Base-by-base conservation (phyloP, 35 echinoderm and acorn worm species). In the Holothuria glaberrima region DNA sequence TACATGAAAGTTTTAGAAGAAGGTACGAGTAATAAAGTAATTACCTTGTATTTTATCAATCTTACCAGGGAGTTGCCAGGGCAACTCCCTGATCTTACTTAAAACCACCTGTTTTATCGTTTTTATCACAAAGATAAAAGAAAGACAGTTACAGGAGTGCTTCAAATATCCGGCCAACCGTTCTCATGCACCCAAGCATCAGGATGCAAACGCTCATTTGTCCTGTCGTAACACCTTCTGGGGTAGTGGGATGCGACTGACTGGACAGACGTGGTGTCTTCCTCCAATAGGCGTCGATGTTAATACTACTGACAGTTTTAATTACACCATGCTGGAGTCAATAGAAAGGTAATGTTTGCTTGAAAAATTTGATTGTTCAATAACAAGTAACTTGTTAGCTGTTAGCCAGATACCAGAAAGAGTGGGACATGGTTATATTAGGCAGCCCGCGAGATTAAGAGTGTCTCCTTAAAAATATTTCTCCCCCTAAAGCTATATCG, bases 111-210 rank as follows among this genome's bases (percentile, higher is more conserved):
- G 10, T 54, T 54, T 54, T 54, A 14, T 9, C 13, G 0, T 46
- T 10, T 66, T 6, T 22, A 24, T 69, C 25, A 1, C 21, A 69
- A 29, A 87, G 61, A 87, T 87, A 46, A 67, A 67, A 52, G 65
- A 67, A 62, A 87, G 65, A 48, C 60, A 87, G n/a, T n/a, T 87
- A 5, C 85, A 87, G n/a, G 85, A 87, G 25, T 87, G 85, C 50
- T 87, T 87, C 85, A 87, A 87, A 21, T 87, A 87, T 36, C 85
- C 85, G 46, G 85, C 85, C 17, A 87, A 87, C 67, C 85, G 67
- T 71, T 69, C 85, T 17, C 85, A 87, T 63, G 85, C 85, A 9
- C 85, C 85, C 5, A 87, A 70, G 31, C 85, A 87, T 54, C 85
- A 69, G 36, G 85, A 87, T 46, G 30, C 36, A 4, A 34, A 19